These are phyloP conservation scores for Cynocephalus volans DNA, from an alignment of 2,113 vertebrate species.

Conservation along the genomic window DNA sequence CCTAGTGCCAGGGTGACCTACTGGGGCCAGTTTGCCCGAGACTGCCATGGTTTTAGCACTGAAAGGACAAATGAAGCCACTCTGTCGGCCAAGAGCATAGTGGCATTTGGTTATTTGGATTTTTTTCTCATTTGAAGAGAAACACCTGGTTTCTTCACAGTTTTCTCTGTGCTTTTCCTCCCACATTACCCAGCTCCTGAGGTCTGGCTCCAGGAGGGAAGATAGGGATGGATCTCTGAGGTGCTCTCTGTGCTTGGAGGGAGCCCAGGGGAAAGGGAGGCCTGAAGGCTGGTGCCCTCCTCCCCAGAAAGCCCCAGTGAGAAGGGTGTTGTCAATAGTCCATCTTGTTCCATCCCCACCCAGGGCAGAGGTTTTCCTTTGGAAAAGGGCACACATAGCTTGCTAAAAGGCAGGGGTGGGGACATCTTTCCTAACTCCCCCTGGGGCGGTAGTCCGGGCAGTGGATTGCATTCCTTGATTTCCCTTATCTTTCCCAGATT, in stretches of 20 bases:
- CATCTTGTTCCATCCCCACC: not conserved
- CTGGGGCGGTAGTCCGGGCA: not conserved
- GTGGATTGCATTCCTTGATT: not conserved
- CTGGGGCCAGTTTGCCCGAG: not conserved
- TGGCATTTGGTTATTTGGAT: not conserved
- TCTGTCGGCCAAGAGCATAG: not conserved
- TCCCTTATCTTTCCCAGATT: conserved; percentile 10
- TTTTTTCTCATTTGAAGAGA: not conserved
- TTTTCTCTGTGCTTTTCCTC: not conserved
- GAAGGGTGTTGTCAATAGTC: not conserved
- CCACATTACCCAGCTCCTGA: not conserved
- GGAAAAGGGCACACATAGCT: not conserved
- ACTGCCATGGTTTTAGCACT: not conserved
- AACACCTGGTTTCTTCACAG: not conserved
- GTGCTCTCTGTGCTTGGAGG: not conserved
- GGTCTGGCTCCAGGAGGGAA: not conserved
- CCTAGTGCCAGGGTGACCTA: not conserved
- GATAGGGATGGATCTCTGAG: not conserved
- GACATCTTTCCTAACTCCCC: not conserved
- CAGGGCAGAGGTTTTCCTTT: not conserved
- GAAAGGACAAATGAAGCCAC: not conserved
- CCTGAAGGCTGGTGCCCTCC: not conserved
- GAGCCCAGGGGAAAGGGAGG: not conserved
- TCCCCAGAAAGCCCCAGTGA: not conserved
- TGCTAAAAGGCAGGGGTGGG: not conserved